phyloP scores from a whole-genome alignment of 2,888 invertebrate species.

The Limnephilus rhombicus region DNA sequence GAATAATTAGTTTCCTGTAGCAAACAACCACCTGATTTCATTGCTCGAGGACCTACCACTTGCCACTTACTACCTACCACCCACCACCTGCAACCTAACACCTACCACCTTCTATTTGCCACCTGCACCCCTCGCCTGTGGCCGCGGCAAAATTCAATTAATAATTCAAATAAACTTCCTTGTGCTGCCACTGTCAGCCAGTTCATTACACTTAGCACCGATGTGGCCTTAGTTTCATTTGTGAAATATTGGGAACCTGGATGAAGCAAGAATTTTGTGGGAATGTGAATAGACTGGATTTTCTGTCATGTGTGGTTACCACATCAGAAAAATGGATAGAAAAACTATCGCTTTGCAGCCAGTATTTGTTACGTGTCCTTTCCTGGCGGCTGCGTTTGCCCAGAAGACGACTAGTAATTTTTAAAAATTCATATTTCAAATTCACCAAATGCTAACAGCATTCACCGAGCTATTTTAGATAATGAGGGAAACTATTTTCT shows the following conservation, averaged over 20 bases:
- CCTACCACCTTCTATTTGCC: neutral
- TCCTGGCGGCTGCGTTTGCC: too few relatives aligned
- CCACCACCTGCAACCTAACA: neutral
- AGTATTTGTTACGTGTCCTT: too few relatives aligned
- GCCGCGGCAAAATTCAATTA: neutral
- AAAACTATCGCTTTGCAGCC: neutral
- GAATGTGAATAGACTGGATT: neutral
- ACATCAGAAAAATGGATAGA: neutral
- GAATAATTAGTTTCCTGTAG: neutral
- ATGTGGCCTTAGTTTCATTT: neutral
- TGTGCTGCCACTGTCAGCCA: neutral
- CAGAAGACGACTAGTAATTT: too few relatives aligned
- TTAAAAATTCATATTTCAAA: too few relatives aligned
- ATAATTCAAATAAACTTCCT: constrained; percentile 15
- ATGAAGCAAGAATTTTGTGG: neutral
- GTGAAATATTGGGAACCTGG: neutral
- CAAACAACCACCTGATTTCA: neutral
- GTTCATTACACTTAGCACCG: neutral
- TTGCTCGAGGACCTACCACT: neutral
- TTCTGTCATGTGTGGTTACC: neutral
- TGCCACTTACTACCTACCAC: neutral
- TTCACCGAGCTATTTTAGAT: too few relatives aligned
- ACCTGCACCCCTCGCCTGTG: neutral
- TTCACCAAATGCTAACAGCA: too few relatives aligned
- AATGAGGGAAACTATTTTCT: too few relatives aligned